These are phyloP conservation scores for Myoxocephalus aenaeus DNA, from an alignment of 2,797 vertebrate species.

Conservation along the genomic window DNA sequence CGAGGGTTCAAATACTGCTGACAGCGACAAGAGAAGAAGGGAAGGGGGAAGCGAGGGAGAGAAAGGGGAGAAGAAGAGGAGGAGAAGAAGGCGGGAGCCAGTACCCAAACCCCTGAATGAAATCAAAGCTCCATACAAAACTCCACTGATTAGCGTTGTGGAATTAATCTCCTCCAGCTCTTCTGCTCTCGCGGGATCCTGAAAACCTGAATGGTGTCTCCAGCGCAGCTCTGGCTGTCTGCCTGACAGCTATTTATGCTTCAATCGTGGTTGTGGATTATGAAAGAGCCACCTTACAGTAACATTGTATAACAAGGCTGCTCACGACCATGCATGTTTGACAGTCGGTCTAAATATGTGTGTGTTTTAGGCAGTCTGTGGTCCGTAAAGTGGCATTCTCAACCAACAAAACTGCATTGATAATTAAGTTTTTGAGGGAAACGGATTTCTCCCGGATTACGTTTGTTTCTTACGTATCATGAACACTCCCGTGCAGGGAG, in stretches of 20 bases:
- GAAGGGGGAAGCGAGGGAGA: constrained; percentile 36
- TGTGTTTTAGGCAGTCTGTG: background rate
- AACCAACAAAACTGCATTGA: background rate
- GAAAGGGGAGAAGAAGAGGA: constrained; percentile 33
- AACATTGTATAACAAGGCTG: constrained; percentile 3
- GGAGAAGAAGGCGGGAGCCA: constrained; percentile 58
- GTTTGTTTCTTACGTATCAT: background rate
- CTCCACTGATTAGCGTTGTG: constrained; percentile 77
- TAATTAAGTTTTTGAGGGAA: background rate
- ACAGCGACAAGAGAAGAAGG: constrained; percentile 59
- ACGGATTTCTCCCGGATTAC: background rate
- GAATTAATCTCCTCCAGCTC: constrained; percentile 72
- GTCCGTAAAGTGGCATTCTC: no score
- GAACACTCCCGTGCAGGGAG: background rate
- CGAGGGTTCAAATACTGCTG: constrained; percentile 71
- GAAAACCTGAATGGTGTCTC: constrained; percentile 65
- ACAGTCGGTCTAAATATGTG: background rate
- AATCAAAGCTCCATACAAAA: constrained; percentile 79
- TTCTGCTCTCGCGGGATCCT: constrained; percentile 60
- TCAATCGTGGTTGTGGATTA: constrained; percentile 27
- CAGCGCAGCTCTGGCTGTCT: constrained; percentile 35
- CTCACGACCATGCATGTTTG: constrained; percentile 3
- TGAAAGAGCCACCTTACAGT: constrained; percentile 34
- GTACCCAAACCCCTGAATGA: constrained; percentile 70
- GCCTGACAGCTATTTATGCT: constrained; percentile 54